phyloP scores from a whole-genome alignment of 30 jellyfish, hydroid and myxozoan species.

The Sanderia malayensis region DNA sequence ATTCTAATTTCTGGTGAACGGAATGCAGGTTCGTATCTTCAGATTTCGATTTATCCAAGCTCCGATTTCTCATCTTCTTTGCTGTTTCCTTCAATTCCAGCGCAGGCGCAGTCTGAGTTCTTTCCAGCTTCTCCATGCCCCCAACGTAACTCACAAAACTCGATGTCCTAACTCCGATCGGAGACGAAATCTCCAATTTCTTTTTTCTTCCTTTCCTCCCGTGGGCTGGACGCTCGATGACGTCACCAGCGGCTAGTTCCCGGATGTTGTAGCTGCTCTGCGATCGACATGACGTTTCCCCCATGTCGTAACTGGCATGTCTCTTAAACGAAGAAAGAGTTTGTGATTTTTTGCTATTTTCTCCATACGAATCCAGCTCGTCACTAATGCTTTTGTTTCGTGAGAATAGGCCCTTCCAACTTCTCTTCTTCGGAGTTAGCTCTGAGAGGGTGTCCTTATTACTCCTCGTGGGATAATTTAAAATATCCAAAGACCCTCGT shows the following conservation, averaged over 20 bases:
- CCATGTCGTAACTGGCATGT: conserved; percentile 43
- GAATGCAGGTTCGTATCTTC: not conserved
- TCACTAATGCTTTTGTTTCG: conserved; percentile 59
- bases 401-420: conserved; percentile 86
- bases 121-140: conserved; percentile 48
- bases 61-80: conserved; percentile 27
- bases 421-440: conserved; percentile 64
- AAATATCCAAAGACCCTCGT: conserved; percentile 62
- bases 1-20: not conserved
- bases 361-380: conserved; percentile 44
- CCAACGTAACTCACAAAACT: conserved; percentile 73
- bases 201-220: conserved; percentile 48
- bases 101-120: conserved; percentile 67
- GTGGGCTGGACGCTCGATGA: conserved; percentile 23
- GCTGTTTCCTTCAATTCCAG: conserved; percentile 43
- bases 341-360: conserved; percentile 29
- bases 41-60: conserved; percentile 13
- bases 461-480: conserved; percentile 13
- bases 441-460: conserved; percentile 29
- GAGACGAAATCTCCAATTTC: conserved; percentile 68
- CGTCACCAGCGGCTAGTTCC: conserved; percentile 45
- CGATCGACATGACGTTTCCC: conserved; percentile 46
- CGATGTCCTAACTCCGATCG: conserved; percentile 53
- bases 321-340: conserved; percentile 44
- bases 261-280: conserved; percentile 63